A percentile compares a stretch with the other conserved stretches of the same genome.
These are phyloP conservation scores for Gouania willdenowi DNA, from an alignment of 2,797 vertebrate genomes.

Conservation along the genomic window DNA sequence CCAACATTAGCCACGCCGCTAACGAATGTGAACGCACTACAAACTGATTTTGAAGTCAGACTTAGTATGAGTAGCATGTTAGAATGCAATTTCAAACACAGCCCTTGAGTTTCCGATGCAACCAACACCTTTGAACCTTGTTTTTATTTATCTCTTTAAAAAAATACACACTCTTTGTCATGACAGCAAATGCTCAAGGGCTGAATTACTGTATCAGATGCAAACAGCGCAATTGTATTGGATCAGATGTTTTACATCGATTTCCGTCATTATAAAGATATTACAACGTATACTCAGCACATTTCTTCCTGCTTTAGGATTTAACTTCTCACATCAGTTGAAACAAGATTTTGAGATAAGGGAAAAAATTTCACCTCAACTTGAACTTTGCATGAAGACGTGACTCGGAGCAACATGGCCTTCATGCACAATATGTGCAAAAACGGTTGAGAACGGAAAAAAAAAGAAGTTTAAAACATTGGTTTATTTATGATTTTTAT, in stretches of 20 bases:
- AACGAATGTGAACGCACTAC: too few species aligned
- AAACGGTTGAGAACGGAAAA: constrained; percentile 56
- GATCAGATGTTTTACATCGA: constrained; percentile 52
- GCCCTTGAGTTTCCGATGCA: too few species aligned
- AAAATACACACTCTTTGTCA: too few species aligned
- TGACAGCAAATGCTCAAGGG: too few species aligned
- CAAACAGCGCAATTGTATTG: constrained; percentile 41
- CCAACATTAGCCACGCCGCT: too few species aligned
- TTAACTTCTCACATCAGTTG: constrained; percentile 59
- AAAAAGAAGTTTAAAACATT: constrained; percentile 59
- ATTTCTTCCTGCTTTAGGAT: constrained; percentile 39
- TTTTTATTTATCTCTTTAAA: too few species aligned
- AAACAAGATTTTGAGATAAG: constrained; percentile 74
- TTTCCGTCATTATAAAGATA: constrained; percentile 39
- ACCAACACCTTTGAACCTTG: too few species aligned
- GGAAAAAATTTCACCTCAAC: constrained; percentile 69
- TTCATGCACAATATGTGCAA: constrained; percentile 65
- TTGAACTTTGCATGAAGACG: constrained; percentile 68
- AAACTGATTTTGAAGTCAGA: too few species aligned
- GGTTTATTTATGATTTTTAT: constrained; percentile 75
- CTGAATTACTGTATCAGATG: too few species aligned
- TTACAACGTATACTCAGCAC: constrained; percentile 27
- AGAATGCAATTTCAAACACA: too few species aligned
- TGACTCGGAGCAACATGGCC: constrained; percentile 49
- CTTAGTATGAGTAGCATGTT: too few species aligned